A percentile compares a stretch with the other conserved stretches of the same genome.
Conservation (phyloP, 2,888 invertebrate species). For the Polyommatus icarus region DNA sequence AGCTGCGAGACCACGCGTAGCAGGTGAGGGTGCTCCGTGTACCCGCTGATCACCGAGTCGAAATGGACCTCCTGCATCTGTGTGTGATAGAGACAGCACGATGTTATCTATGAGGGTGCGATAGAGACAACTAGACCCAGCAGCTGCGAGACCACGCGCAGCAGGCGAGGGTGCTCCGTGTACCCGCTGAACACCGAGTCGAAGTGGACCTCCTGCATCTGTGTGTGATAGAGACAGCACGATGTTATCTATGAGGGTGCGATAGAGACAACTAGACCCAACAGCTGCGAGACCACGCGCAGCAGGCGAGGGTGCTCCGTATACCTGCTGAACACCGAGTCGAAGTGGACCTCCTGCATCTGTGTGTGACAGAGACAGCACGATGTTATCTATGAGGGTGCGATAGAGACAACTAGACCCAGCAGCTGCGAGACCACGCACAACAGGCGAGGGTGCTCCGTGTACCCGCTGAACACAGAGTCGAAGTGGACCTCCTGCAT, state of each 20-base stretch:
- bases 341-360: slow-evolving; percentile 88
- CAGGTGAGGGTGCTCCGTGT: slow-evolving; percentile 82
- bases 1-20: slow-evolving; percentile 86
- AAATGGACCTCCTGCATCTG: slow-evolving; percentile 87
- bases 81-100: slow-evolving; percentile 36
- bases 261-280: slow-evolving; percentile 66
- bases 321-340: slow-evolving; percentile 86
- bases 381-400: no score
- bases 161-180: slow-evolving; percentile 80
- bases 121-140: slow-evolving; percentile 70
- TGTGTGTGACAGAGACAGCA: slow-evolving; percentile 47
- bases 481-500: slow-evolving; percentile 89
- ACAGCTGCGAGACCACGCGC: slow-evolving; percentile 85
- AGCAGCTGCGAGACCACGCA: slow-evolving; percentile 86
- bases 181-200: slow-evolving; percentile 88
- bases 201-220: slow-evolving; percentile 87
- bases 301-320: slow-evolving; percentile 82
- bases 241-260: no score
- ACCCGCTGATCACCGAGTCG: slow-evolving; percentile 87
- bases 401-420: slow-evolving; percentile 59
- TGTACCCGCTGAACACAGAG: slow-evolving; percentile 85
- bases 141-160: slow-evolving; percentile 86
- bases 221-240: slow-evolving; percentile 37
- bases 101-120: no score
- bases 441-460: slow-evolving; percentile 81